A percentile compares a stretch with the other conserved stretches of the same genome.
phyloP scores from a whole-genome alignment of 1,140 invertebrate species.

The Drosophila parvula region DNA sequence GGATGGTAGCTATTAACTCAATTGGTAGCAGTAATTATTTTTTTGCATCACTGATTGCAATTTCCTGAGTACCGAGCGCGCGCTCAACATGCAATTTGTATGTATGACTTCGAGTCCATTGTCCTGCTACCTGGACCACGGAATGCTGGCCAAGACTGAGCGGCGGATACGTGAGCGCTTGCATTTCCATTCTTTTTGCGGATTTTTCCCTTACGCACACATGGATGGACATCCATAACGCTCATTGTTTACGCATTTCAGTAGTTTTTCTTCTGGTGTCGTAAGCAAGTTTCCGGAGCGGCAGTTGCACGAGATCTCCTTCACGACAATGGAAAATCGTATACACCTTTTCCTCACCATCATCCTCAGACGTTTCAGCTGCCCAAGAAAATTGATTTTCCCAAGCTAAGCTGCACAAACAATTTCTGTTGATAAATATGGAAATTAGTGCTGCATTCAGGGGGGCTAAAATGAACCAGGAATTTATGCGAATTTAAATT shows the following conservation, averaged over 20 bases:
- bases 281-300: slow-evolving; percentile 16
- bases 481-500: not conserved
- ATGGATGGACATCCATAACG: slow-evolving; percentile 9
- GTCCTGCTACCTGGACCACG: slow-evolving; percentile 38
- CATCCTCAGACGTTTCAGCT: slow-evolving; percentile 15
- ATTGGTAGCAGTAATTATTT: not conserved
- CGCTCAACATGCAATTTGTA: slow-evolving; percentile 30
- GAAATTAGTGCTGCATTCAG: not conserved
- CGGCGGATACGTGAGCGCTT: slow-evolving; percentile 34
- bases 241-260: slow-evolving; percentile 36
- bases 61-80: not conserved
- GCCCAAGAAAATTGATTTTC: slow-evolving; percentile 24
- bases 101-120: slow-evolving; percentile 32
- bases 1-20: not conserved
- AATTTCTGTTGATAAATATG: slow-evolving; percentile 3
- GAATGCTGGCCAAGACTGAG: slow-evolving; percentile 24
- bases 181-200: slow-evolving; percentile 26
- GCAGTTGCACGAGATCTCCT: slow-evolving; percentile 20
- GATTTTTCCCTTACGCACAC: slow-evolving; percentile 22
- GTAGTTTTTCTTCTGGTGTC: slow-evolving; percentile 15
- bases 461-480: not conserved
- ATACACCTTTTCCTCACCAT: slow-evolving; percentile 23
- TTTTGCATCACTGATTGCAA: slow-evolving; percentile 16
- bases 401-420: slow-evolving; percentile 13
- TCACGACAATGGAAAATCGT: slow-evolving; percentile 12